Base-by-base conservation (phyloP, 2,888 invertebrate species). In the Campoplex nolae region DNA sequence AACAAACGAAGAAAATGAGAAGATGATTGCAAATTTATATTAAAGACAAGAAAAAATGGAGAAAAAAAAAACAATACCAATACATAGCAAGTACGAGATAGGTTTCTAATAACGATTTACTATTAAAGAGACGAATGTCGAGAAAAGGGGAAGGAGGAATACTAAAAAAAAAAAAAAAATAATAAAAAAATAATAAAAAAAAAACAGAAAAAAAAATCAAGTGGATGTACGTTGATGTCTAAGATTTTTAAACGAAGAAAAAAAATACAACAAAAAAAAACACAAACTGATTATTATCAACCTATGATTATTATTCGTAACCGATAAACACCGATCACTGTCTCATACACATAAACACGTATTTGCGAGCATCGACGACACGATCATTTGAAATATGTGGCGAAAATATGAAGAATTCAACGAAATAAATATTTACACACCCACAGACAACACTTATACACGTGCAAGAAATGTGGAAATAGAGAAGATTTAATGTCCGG, bases 201-300 rank as follows among this genome's bases (percentile, higher is more conserved):
- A 74, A 77, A 58, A 65, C 65, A 70, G n/a, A 67, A 62, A 82
- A 86, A 83, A 83, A 84, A 85, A 83, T 56, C 82, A 82, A 82
- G 91, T 93, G 93, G 92, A 94, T 94, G 94, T 94, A 93, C 92
- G 93, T 94, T 94, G 93, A 93, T 94, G 94, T 94, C 93, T 93
- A 93, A 94, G 92, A 93, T 93, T 94, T 94, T 93, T 93, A 93
- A 78, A 94, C 83, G 88, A 83, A 87, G 80, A 85, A 38, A 86
- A 82, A 83, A 83, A 89, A 38, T 4, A 38, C 38, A 83, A 87
- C 23, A 87, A 87, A 82, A 86, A 86, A 84, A 83, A 83, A 89
- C 90, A 88, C 90, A 89, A 92, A 90, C 89, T 89, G 90, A 90
- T 92, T 91, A 92, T 92, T 91, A 91, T 91, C 91, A 91, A 90